Conservation (phyloP, 30 jellyfish, hydroid and myxozoan genomes). For the Clytia hemisphaerica region DNA sequence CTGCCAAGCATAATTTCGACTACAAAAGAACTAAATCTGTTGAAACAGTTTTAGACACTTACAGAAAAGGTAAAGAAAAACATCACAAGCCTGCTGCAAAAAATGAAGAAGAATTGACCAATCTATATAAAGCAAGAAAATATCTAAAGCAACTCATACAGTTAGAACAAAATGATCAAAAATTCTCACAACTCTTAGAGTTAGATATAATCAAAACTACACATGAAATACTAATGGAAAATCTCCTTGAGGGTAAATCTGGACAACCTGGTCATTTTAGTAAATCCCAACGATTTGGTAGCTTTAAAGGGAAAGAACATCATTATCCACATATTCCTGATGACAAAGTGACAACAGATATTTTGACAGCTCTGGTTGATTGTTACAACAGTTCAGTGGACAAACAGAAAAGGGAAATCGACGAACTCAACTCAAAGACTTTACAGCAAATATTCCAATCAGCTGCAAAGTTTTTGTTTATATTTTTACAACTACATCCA, state of each 20-base stretch:
- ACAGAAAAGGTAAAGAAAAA: too few species aligned
- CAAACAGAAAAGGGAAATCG: not conserved
- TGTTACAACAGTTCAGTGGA: slow-evolving; percentile 16
- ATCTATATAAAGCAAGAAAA: not conserved
- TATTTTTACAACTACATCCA: slow-evolving; percentile 36
- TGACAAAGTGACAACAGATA: not conserved
- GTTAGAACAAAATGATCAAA: not conserved
- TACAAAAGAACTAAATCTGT: too few species aligned
- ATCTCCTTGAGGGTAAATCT: not conserved
- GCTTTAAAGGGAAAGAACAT: slow-evolving; percentile 20
- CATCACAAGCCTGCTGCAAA: too few species aligned
- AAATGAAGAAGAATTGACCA: slow-evolving; percentile 4
- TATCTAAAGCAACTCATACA: not conserved
- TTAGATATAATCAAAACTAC: not conserved
- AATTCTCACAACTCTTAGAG: not conserved
- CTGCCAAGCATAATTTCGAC: too few species aligned
- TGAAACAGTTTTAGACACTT: too few species aligned
- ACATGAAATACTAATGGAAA: not conserved
- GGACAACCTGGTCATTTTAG: slow-evolving; percentile 25
- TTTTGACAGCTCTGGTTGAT: slow-evolving; percentile 12
- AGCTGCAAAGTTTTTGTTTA: slow-evolving; percentile 23
- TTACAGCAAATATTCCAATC: slow-evolving; percentile 1
- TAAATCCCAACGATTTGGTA: not conserved
- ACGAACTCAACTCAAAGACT: not conserved
- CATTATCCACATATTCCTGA: not conserved